Base-by-base conservation (phyloP, 2,113 vertebrate species). In the Callipepla squamata region DNA sequence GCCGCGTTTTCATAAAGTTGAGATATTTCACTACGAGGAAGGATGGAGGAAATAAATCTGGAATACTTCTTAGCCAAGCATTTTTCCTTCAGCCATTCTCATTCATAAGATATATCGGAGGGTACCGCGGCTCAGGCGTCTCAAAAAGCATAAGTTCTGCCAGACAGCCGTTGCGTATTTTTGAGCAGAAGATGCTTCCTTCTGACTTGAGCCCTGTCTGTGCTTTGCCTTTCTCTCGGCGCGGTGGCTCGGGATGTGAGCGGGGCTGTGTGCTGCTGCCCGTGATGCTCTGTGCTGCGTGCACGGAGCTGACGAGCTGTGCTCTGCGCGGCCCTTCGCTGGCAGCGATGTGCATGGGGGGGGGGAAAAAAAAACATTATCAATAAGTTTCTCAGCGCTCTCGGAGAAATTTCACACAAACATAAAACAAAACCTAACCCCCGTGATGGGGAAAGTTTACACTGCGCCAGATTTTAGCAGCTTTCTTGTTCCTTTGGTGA, bases 401-500 rank as follows among this genome's bases (percentile, higher is more conserved):
- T 89, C 5, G 0, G 53, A 38, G 94, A 93, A 90, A 96, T 92
- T 96, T 96, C 95, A 96, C 95, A 95, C 95, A 94, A 94, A 95
- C 96, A 95, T 95, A 90, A 96, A 96, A 80, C 95, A 96, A 96
- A 94, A 85, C 92, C 92, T 90, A 96, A 94, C 96, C 95, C 93
- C 92, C 96, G 90, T 50, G 92, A 94, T 25, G 13, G 90, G 82
- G 93, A 90, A 96, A 97, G 94, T 97, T 97, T 95, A 89, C 82
- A 81, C 55, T 94, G 86, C 14, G 30, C 96, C 94, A 95, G 95
- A 92, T 97, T 98, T 97, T 96, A 96, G 95, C 97, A 98, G 98
- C 94, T 97, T 97, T 97, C 81, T 95, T 92, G 90, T 94, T 96
- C 94, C 90, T 97, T 97, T 97, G 97, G 97, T 98, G 95, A 83